Evolutionary conservation across 2,888 invertebrate species (phyloP).

Genomic region (Smittia sp.): DNA sequence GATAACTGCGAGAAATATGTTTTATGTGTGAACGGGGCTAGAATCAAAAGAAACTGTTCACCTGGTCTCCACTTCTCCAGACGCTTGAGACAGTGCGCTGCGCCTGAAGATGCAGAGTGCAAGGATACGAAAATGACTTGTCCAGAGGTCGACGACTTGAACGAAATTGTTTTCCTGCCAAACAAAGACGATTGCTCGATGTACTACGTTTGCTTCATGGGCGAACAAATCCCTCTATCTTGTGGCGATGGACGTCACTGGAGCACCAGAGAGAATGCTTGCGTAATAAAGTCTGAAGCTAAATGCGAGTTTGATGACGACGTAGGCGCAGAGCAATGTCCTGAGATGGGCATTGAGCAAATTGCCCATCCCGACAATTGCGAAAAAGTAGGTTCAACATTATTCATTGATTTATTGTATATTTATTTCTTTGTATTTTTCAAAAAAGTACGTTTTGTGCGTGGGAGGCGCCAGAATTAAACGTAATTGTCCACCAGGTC

Average conservation of each 20-base stretch:
- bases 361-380: background rate
- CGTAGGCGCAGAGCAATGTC: background rate
- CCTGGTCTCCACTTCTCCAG: background rate
- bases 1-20: background rate
- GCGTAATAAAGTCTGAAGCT: background rate
- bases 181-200: background rate
- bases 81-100: background rate
- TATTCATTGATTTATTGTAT: no score
- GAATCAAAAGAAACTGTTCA: background rate
- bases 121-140: background rate
- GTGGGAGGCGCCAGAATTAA: background rate
- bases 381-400: no score
- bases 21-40: background rate
- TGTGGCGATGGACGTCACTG: background rate
- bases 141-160: background rate
- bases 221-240: background rate
- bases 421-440: background rate
- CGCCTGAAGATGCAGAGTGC: slow-evolving; percentile 26
- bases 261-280: background rate
- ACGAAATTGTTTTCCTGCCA: background rate
- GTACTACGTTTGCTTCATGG: slow-evolving; percentile 12
- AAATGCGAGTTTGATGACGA: background rate
- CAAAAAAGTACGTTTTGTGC: background rate
- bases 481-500: background rate
- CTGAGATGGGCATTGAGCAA: background rate